Conservation (phyloP, 2,113 vertebrate genomes). For the Candoia aspera region DNA sequence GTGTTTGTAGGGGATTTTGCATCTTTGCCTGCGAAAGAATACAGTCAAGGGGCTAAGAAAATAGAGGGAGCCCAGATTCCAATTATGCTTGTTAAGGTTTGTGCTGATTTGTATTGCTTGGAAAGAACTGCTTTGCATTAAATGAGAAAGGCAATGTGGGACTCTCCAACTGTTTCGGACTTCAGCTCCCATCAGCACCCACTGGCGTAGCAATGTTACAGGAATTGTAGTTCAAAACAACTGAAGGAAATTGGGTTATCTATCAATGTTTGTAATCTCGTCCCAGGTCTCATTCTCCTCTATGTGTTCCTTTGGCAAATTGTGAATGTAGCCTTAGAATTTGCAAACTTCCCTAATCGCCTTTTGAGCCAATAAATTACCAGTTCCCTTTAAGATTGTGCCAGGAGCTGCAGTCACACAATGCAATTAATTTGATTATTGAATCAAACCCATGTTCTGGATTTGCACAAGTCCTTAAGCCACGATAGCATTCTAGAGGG, state of each 20-base stretch:
- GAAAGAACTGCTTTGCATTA: background rate
- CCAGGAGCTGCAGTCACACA: background rate
- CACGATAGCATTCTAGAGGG: background rate
- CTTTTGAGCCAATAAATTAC: background rate
- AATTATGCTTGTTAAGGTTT: background rate
- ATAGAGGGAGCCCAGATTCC: background rate
- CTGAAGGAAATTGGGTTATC: background rate
- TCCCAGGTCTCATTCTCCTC: background rate
- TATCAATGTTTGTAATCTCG: background rate
- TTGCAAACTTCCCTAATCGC: background rate
- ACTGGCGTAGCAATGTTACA: background rate
- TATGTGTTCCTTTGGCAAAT: background rate
- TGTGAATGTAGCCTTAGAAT: background rate
- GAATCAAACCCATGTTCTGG: background rate
- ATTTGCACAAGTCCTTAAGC: background rate
- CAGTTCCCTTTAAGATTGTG: background rate
- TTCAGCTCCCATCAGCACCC: background rate
- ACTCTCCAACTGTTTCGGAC: background rate
- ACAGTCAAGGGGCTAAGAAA: background rate
- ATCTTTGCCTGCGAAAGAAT: background rate
- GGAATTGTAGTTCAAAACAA: background rate
- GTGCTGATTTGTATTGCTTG: background rate
- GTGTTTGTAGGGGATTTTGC: background rate
- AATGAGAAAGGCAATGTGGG: background rate
- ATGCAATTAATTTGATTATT: background rate